Evolutionary conservation across 30 jellyfish, hydroid and myxozoan species (phyloP).

Genomic region (Pseudorhiza aurosa): DNA sequence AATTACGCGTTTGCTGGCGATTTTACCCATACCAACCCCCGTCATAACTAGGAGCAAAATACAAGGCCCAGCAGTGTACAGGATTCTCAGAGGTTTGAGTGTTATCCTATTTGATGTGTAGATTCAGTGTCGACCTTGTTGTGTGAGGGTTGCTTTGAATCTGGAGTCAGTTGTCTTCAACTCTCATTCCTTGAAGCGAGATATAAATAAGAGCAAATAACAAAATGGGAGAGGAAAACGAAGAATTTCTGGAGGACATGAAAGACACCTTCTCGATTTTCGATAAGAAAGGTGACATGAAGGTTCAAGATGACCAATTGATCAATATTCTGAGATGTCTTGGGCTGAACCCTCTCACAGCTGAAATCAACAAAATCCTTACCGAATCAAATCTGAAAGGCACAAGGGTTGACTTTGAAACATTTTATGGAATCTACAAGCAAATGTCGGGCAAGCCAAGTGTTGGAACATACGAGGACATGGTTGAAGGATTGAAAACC

Average conservation of each 20-base stretch:
- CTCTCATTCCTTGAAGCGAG: background rate
- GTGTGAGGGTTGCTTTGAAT: background rate
- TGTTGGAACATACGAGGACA: constrained; percentile 87
- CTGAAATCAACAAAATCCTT: constrained; percentile 82
- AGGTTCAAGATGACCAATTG: constrained; percentile 65
- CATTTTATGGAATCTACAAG: constrained; percentile 85
- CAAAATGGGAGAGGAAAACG: constrained; percentile 85
- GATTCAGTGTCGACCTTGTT: background rate
- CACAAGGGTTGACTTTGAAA: constrained; percentile 86
- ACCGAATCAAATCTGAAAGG: constrained; percentile 79
- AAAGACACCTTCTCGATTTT: constrained; percentile 86
- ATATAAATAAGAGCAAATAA: background rate
- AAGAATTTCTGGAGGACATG: constrained; percentile 87
- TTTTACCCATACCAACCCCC: constrained; percentile 6
- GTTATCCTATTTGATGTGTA: background rate
- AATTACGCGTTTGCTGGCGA: background rate
- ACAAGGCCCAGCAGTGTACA: constrained; percentile 26
- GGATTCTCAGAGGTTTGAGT: constrained; percentile 9
- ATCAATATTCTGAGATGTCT: constrained; percentile 84
- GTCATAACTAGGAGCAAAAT: background rate
- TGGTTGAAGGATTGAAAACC: constrained; percentile 94
- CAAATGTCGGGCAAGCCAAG: constrained; percentile 74
- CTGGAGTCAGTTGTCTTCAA: background rate
- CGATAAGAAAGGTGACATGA: constrained; percentile 94
- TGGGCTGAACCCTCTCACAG: constrained; percentile 87